phyloP scores from a whole-genome alignment of 2,888 invertebrate species.

The Orthosia gracilis region DNA sequence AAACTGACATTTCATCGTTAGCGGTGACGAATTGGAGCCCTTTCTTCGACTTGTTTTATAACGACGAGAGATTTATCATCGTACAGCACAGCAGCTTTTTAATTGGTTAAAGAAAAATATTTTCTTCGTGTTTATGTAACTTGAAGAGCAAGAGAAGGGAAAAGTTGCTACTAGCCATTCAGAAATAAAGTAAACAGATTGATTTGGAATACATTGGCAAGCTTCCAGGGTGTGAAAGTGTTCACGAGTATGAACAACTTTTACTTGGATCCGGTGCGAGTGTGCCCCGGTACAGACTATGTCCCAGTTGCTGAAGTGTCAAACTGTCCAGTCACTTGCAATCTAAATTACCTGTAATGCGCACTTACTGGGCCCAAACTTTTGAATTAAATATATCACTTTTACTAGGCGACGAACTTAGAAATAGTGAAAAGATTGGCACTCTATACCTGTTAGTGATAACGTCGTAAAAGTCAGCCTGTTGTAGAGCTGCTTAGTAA shows the following conservation, averaged over 20 bases:
- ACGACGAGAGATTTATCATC: conserved; percentile 30
- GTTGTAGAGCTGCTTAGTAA: background rate
- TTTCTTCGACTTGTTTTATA: conserved; percentile 44
- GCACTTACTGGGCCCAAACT: no score
- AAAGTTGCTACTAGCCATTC: background rate
- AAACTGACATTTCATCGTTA: conserved; percentile 51
- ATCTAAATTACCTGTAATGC: no score
- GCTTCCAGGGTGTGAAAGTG: background rate
- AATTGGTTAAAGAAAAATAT: conserved; percentile 25
- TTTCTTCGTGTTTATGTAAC: conserved; percentile 18
- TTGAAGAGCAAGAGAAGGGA: conserved; percentile 7
- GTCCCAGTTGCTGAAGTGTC: no score
- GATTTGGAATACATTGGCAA: background rate
- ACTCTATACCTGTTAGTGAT: background rate
- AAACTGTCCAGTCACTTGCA: no score
- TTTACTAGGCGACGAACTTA: background rate
- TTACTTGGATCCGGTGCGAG: background rate
- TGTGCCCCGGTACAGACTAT: no score
- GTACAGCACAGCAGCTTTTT: conserved; percentile 14
- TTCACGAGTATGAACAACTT: background rate
- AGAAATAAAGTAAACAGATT: background rate
- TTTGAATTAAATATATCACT: no score
- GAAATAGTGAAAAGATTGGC: background rate
- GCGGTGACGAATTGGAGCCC: conserved; percentile 55
- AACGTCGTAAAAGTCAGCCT: background rate